These are phyloP conservation scores for Drosophila heteroneura DNA, from an alignment of 2,888 invertebrate genomes.

Conservation along the genomic window DNA sequence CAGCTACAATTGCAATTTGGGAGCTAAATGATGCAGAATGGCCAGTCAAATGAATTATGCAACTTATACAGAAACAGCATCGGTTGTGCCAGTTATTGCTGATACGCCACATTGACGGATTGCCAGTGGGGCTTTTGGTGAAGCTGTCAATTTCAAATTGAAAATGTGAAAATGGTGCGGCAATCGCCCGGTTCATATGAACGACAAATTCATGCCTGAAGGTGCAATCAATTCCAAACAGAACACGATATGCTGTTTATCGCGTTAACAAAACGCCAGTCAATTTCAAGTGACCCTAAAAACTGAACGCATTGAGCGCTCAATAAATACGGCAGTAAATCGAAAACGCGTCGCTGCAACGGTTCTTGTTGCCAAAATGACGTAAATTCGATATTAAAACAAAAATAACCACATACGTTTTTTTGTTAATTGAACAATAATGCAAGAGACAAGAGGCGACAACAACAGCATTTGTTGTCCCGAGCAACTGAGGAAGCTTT, in stretches of 20 bases:
- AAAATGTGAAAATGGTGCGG: slow-evolving; percentile 21
- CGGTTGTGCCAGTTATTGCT: slow-evolving; percentile 27
- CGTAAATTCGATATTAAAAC: slow-evolving; percentile 42
- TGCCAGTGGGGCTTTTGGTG: slow-evolving; percentile 29
- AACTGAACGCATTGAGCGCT: slow-evolving; percentile 13
- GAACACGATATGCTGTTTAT: slow-evolving; percentile 15
- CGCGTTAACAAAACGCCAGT: slow-evolving; percentile 24
- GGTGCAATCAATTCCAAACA: slow-evolving; percentile 39
- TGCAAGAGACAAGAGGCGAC: slow-evolving; percentile 19
- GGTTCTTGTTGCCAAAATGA: slow-evolving; percentile 35
- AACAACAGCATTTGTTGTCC: slow-evolving; percentile 34
- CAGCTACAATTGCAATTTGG: slow-evolving; percentile 25
- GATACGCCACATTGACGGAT: slow-evolving; percentile 44
- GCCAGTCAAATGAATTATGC: slow-evolving; percentile 47
- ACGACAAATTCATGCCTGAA: slow-evolving; percentile 33
- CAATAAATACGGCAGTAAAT: slow-evolving; percentile 22
- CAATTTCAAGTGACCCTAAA: slow-evolving; percentile 38
- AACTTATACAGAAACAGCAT: neutral
- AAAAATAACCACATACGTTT: slow-evolving; percentile 35
- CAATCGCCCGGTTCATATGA: slow-evolving; percentile 25
- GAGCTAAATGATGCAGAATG: slow-evolving; percentile 55
- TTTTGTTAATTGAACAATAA: slow-evolving; percentile 66
- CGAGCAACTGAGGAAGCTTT: slow-evolving; percentile 58
- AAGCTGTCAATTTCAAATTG: slow-evolving; percentile 29
- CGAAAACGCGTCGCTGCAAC: slow-evolving; percentile 4